Percentiles rank a stretch among this genome's conserved stretches.
These are phyloP conservation scores for Heteractis magnifica DNA, from an alignment of 92 coral and sea anemone species.

Conservation along the genomic window DNA sequence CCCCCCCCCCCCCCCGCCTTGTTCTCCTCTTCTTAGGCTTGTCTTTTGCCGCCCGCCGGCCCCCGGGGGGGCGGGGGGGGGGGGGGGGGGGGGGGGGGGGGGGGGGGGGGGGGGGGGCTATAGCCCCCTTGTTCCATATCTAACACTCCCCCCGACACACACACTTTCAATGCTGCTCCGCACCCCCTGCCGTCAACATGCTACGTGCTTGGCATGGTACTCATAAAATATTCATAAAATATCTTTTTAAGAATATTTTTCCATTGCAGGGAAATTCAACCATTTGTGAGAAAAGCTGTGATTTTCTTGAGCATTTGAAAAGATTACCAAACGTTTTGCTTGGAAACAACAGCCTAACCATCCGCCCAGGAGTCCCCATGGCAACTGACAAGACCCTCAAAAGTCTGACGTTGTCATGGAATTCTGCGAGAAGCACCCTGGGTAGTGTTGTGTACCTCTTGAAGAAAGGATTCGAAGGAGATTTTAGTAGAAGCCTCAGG, in stretches of 20 bases:
- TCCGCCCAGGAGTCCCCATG: constrained; percentile 21
- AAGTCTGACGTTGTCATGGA: constrained; percentile 41
- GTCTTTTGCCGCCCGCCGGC: too few species aligned
- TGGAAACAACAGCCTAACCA: constrained; percentile 19
- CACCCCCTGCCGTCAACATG: neutral
- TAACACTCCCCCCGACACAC: too few species aligned
- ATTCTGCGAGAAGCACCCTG: constrained; percentile 1
- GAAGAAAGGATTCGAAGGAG: constrained; percentile 20
- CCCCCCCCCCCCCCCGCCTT: too few species aligned
- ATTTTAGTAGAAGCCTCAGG: neutral
- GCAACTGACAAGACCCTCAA: constrained; percentile 3
- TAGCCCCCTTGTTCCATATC: too few species aligned
- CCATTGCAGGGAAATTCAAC: constrained; percentile 5
- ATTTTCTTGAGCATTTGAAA: constrained; percentile 7
- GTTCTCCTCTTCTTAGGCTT: too few species aligned
- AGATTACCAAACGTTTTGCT: neutral
- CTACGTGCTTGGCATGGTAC: neutral
- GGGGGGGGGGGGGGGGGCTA: too few species aligned
- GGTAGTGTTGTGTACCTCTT: constrained; percentile 33
- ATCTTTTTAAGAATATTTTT: too few species aligned
- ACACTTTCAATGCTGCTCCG: too few species aligned
- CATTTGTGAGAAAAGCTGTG: constrained; percentile 25
- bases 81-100: too few species aligned
- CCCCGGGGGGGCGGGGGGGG: too few species aligned
- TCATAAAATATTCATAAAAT: neutral